Percentiles rank a stretch among this genome's conserved stretches.
Evolutionary conservation across 2,797 vertebrate species (phyloP).

Genomic region (Echiichthys vipera): DNA sequence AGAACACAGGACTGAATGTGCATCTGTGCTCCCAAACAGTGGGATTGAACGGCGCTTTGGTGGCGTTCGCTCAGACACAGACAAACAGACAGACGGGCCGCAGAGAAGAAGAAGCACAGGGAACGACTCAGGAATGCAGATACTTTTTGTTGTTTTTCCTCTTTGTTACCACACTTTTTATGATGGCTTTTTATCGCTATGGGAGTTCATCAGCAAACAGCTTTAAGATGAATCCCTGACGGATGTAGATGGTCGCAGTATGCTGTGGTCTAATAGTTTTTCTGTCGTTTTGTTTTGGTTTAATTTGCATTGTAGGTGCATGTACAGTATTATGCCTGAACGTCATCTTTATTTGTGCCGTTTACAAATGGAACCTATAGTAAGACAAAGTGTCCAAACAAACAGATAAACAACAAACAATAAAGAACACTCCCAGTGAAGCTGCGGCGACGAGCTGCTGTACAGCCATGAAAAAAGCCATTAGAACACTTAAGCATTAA

Average conservation of each 20-base stretch:
- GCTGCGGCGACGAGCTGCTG: neutral
- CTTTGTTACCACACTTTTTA: slow-evolving; percentile 19
- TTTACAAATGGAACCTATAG: neutral
- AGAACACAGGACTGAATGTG: slow-evolving; percentile 73
- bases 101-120: slow-evolving; percentile 42
- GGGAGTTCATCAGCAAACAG: slow-evolving; percentile 35
- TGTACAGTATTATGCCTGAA: neutral
- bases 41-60: slow-evolving; percentile 68
- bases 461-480: slow-evolving; percentile 34
- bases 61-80: slow-evolving; percentile 69
- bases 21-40: slow-evolving; percentile 81
- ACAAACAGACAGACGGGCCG: slow-evolving; percentile 70
- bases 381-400: no score
- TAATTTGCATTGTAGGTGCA: neutral
- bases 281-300: neutral
- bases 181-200: slow-evolving; percentile 20
- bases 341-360: neutral
- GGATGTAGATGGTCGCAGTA: no score
- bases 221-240: slow-evolving; percentile 21
- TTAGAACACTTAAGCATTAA: slow-evolving; percentile 65
- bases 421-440: neutral
- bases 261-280: slow-evolving; percentile 13
- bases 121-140: slow-evolving; percentile 51
- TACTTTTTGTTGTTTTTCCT: slow-evolving; percentile 41
- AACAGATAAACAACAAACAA: slow-evolving; percentile 23